Conservation (phyloP, 1,140 invertebrate species). For the Pogonomyrmex californicus region DNA sequence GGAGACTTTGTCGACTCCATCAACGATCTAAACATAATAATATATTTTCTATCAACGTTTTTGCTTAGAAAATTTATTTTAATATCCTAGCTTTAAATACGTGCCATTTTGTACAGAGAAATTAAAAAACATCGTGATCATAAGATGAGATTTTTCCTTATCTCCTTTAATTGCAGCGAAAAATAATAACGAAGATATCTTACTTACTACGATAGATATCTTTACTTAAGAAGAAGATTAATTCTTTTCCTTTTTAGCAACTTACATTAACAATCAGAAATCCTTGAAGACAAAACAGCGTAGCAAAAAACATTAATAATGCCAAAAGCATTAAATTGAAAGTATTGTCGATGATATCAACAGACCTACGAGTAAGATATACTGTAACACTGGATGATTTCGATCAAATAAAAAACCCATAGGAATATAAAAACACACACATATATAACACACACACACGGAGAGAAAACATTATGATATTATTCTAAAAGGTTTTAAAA, state of each 20-base stretch:
- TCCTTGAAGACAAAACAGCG: constrained; percentile 37
- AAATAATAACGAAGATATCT: neutral
- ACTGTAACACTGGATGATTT: neutral
- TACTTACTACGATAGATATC: neutral
- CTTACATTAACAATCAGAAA: constrained; percentile 55
- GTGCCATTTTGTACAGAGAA: neutral
- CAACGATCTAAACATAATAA: constrained; percentile 32
- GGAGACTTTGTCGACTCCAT: neutral
- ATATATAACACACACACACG: no score
- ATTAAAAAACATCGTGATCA: neutral
- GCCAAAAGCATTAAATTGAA: constrained; percentile 47
- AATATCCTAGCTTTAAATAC: neutral
- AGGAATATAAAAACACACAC: neutral
- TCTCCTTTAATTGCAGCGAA: neutral
- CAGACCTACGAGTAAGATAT: constrained; percentile 30
- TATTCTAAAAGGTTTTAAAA: no score
- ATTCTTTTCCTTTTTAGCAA: neutral
- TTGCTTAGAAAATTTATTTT: neutral
- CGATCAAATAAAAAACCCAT: neutral
- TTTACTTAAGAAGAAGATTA: neutral
- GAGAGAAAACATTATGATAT: no score
- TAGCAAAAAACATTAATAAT: constrained; percentile 46
- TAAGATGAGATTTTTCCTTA: neutral
- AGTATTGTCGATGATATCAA: constrained; percentile 48
- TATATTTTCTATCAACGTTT: neutral